Evolutionary conservation across 2,113 vertebrate genomes (phyloP).

Genomic region (Ptilonorhynchus violaceus): DNA sequence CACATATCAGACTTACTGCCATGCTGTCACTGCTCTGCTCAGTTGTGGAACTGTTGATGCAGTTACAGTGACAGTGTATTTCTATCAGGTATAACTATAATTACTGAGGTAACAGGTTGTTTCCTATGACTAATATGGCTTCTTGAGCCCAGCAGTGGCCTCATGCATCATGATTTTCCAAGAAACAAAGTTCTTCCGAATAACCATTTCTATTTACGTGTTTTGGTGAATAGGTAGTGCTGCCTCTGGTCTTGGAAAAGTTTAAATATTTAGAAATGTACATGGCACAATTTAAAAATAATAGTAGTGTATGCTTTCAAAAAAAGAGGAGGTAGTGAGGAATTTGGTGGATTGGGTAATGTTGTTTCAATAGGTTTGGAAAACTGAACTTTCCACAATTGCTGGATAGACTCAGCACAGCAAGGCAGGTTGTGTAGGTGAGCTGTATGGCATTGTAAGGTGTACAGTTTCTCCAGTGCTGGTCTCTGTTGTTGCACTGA

Average conservation of each 20-base stretch:
- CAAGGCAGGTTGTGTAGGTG: neutral
- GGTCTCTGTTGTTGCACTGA: neutral
- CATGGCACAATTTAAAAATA: neutral
- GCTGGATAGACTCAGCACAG: neutral
- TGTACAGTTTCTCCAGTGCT: neutral
- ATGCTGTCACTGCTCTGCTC: neutral
- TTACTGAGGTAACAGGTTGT: neutral
- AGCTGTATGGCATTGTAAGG: neutral
- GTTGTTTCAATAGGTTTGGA: neutral
- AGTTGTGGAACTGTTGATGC: neutral
- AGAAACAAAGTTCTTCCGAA: neutral
- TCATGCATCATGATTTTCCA: neutral
- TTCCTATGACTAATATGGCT: rapidly evolving
- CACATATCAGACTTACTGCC: rapidly evolving
- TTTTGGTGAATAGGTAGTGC: neutral
- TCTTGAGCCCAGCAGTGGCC: neutral
- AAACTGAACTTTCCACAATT: neutral
- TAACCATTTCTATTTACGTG: neutral
- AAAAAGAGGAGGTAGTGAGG: rapidly evolving
- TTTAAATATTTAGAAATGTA: neutral
- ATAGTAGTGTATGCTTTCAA: neutral
- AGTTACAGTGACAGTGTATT: neutral
- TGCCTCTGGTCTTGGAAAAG: neutral
- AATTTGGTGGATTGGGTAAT: neutral
- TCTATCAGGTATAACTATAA: neutral